phyloP scores from a whole-genome alignment of 2,113 vertebrate genomes.

The Gasterosteus nipponicus region DNA sequence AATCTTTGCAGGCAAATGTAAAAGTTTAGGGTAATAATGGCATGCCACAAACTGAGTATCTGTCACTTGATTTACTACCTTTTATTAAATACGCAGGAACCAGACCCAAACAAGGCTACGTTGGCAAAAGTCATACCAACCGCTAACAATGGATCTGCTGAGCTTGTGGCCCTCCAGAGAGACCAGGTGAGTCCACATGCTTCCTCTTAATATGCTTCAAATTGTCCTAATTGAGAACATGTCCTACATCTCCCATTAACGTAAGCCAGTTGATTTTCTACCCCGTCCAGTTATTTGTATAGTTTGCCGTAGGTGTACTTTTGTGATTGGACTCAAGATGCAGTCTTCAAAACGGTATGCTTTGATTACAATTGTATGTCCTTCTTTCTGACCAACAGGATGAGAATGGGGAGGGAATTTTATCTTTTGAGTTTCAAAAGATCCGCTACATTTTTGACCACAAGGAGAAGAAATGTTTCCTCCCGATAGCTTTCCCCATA shows the following conservation, averaged over 20 bases:
- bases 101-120: constrained; percentile 85
- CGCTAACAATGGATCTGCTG: constrained; percentile 93
- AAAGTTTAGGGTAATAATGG: background rate
- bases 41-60: constrained; percentile 35
- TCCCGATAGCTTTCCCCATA: constrained; percentile 89
- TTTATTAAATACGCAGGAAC: constrained; percentile 80
- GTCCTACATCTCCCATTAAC: background rate
- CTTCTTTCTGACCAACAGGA: constrained; percentile 75
- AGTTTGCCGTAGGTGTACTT: too few relatives aligned
- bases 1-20: background rate
- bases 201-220: background rate
- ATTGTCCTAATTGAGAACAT: constrained; percentile 11
- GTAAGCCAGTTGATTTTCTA: too few relatives aligned
- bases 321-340: too few relatives aligned
- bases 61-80: constrained; percentile 31
- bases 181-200: constrained; percentile 84
- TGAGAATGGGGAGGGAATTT: constrained; percentile 82
- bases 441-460: constrained; percentile 89
- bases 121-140: constrained; percentile 94
- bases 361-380: background rate
- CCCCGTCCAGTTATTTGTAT: too few relatives aligned
- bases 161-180: constrained; percentile 89
- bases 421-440: constrained; percentile 97
- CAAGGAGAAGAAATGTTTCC: constrained; percentile 86
- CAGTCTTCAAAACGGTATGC: background rate